Conservation (phyloP, 2,113 vertebrate genomes). For the Blennius ocellaris region DNA sequence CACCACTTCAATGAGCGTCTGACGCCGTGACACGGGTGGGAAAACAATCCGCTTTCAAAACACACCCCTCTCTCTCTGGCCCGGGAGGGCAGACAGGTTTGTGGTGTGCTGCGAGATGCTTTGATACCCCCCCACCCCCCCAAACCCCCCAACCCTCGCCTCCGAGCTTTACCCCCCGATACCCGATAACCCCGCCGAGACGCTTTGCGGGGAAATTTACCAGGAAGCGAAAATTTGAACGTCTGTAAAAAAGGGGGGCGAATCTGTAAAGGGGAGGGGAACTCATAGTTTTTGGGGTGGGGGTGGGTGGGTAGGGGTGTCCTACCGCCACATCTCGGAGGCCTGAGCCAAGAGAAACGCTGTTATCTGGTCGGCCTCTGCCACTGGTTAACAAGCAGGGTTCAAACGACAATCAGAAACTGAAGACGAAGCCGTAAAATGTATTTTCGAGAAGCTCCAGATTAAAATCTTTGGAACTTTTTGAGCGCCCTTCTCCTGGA, state of each 20-base stretch:
- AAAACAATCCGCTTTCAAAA: constrained; percentile 76
- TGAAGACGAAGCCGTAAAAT: constrained; percentile 16
- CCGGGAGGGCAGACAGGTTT: constrained; percentile 20
- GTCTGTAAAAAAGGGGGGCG: constrained; percentile 56
- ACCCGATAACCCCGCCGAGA: constrained; percentile 78
- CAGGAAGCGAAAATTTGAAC: constrained; percentile 70
- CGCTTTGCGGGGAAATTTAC: constrained; percentile 60
- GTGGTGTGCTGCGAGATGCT: constrained; percentile 53
- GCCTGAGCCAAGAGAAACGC: constrained; percentile 24
- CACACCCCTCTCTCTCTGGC: constrained; percentile 36
- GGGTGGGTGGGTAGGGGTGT: constrained; percentile 22
- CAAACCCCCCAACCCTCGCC: too few relatives aligned
- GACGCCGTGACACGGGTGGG: constrained; percentile 62
- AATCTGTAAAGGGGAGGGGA: constrained; percentile 36
- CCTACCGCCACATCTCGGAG: constrained; percentile 27
- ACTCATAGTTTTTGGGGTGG: constrained; percentile 33
- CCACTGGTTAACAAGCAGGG: constrained; percentile 19
- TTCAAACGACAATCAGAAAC: constrained; percentile 14
- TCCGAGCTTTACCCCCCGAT: constrained; percentile 64
- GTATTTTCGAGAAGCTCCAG: constrained; percentile 25
- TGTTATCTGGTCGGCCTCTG: constrained; percentile 36
- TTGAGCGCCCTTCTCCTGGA: too few relatives aligned
- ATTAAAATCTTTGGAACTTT: neutral
- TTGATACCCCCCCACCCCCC: constrained; percentile 73
- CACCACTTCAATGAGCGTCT: constrained; percentile 65